These are phyloP conservation scores for Lepisosteus oculatus DNA, from an alignment of 2,113 vertebrate species.

Conservation along the genomic window DNA sequence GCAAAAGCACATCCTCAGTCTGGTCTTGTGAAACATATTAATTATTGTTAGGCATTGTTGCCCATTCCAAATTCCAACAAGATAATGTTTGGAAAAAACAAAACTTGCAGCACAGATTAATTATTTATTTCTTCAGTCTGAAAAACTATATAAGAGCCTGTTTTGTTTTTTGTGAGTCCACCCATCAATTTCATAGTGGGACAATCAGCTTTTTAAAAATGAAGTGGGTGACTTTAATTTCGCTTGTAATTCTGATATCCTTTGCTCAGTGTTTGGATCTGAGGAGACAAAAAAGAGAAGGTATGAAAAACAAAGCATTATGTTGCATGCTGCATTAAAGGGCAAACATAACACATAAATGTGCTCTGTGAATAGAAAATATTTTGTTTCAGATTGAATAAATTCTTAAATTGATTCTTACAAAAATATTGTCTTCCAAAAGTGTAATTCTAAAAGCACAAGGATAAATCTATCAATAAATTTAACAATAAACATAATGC, in stretches of 20 bases:
- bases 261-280: too few species aligned
- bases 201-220: background rate
- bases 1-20: background rate
- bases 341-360: too few species aligned
- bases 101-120: background rate
- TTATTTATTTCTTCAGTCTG: background rate
- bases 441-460: too few species aligned
- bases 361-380: too few species aligned
- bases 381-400: too few species aligned
- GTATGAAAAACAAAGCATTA: too few species aligned
- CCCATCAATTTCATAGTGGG: background rate
- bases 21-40: conserved; percentile 1
- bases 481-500: too few species aligned
- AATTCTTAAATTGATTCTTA: too few species aligned
- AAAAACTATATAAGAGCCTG: background rate
- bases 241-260: background rate
- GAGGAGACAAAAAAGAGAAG: too few species aligned
- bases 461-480: too few species aligned
- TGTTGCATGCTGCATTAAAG: too few species aligned
- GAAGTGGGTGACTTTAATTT: conserved; percentile 7
- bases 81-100: background rate
- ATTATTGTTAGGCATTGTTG: background rate
- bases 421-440: too few species aligned
- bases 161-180: background rate
- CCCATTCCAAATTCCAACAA: background rate